phyloP scores from a whole-genome alignment of 2,888 invertebrate genomes.

The Lymantria monacha region DNA sequence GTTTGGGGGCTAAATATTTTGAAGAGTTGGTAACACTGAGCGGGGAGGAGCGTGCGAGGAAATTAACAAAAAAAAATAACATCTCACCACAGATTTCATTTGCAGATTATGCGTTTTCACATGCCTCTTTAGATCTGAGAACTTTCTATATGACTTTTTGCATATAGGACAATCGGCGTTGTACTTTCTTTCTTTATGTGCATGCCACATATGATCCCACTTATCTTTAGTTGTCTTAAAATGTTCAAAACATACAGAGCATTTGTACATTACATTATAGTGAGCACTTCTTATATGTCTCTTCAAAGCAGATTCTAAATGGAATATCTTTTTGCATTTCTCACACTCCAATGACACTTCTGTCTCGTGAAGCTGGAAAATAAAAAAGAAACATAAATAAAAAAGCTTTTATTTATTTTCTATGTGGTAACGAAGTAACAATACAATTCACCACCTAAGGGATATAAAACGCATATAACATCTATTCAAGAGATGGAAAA shows the following conservation, averaged over 20 bases:
- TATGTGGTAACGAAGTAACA: too few species aligned
- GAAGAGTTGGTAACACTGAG: too few species aligned
- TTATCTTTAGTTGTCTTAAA: constrained; percentile 30
- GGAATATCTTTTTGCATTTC: constrained; percentile 36
- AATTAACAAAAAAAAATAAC: too few species aligned
- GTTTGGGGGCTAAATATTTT: too few species aligned
- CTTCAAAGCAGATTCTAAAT: constrained; percentile 16
- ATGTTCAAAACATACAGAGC: constrained; percentile 29
- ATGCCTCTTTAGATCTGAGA: constrained; percentile 40
- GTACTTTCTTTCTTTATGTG: constrained; percentile 37
- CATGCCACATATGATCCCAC: constrained; percentile 57
- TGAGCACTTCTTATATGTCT: constrained; percentile 31
- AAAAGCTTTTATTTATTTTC: too few species aligned
- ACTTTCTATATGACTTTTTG: constrained; percentile 37
- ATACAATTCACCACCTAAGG: too few species aligned
- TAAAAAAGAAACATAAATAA: background rate
- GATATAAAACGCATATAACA: too few species aligned
- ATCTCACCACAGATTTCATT: too few species aligned
- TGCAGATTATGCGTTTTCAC: background rate
- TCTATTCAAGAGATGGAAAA: too few species aligned
- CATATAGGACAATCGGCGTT: constrained; percentile 53
- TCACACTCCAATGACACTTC: constrained; percentile 32
- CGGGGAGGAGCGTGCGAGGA: too few species aligned
- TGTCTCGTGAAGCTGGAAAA: constrained; percentile 35
- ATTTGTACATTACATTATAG: constrained; percentile 5